These are phyloP conservation scores for Drosophila nebulosa DNA, from an alignment of 1,140 invertebrate genomes.

Conservation along the genomic window DNA sequence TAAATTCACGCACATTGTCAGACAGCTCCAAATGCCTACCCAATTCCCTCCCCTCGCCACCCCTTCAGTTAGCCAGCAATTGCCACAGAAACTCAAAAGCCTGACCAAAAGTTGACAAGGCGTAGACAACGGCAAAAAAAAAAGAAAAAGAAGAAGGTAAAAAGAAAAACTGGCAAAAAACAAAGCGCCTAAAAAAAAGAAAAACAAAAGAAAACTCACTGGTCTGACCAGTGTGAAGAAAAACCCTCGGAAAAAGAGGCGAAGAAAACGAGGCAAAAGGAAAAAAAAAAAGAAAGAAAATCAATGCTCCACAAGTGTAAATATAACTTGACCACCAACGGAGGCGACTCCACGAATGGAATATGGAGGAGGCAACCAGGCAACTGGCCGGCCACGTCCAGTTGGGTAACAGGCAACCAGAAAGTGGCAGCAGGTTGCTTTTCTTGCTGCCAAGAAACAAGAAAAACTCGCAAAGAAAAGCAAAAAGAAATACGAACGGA, in stretches of 20 bases:
- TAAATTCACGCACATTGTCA: slow-evolving; percentile 13
- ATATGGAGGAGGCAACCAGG: slow-evolving; percentile 3
- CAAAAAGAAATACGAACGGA: slow-evolving; percentile 19
- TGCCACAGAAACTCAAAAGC: slow-evolving; percentile 46
- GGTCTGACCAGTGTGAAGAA: slow-evolving; percentile 25
- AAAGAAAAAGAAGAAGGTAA: slow-evolving; percentile 19
- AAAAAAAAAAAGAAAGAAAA: slow-evolving; percentile 42
- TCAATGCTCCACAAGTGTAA: slow-evolving; percentile 75
- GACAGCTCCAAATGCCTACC: slow-evolving; percentile 4
- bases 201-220: slow-evolving; percentile 7
- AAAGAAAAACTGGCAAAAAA: slow-evolving; percentile 5
- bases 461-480: slow-evolving; percentile 46
- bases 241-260: slow-evolving; percentile 4
- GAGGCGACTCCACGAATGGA: slow-evolving; percentile 14
- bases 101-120: slow-evolving; percentile 62
- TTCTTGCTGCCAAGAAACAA: slow-evolving; percentile 15
- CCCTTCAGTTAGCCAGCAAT: slow-evolving; percentile 10
- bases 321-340: slow-evolving; percentile 64
- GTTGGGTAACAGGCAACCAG: slow-evolving; percentile 66
- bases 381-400: slow-evolving; percentile 67
- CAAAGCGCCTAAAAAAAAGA: slow-evolving; percentile 15
- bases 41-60: not conserved
- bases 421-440: slow-evolving; percentile 44
- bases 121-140: slow-evolving; percentile 47
- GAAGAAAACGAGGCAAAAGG: slow-evolving; percentile 16